These are phyloP conservation scores for Pollenia griseotomentosa DNA, from an alignment of 2,888 invertebrate genomes.

Conservation along the genomic window DNA sequence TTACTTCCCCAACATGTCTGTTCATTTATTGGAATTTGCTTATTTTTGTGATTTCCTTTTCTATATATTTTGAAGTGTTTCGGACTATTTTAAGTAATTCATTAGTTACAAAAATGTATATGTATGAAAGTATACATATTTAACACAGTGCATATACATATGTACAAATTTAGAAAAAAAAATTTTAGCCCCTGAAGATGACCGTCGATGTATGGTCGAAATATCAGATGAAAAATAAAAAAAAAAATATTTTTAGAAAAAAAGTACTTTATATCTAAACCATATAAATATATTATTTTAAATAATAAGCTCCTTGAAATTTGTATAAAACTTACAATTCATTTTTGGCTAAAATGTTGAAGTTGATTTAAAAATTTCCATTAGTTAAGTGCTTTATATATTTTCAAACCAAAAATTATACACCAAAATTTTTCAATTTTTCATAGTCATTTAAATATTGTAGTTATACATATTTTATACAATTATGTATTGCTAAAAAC, in stretches of 20 bases:
- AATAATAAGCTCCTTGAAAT: background rate
- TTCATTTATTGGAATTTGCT: slow-evolving; percentile 67
- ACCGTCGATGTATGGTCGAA: too few species aligned
- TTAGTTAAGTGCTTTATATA: slow-evolving; percentile 26
- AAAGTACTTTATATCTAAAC: slow-evolving; percentile 33
- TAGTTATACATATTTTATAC: slow-evolving; percentile 24
- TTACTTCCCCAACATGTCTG: slow-evolving; percentile 74
- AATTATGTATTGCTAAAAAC: slow-evolving; percentile 25
- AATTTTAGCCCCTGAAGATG: background rate
- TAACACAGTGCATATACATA: background rate
- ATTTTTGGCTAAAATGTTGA: background rate
- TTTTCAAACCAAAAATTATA: slow-evolving; percentile 49
- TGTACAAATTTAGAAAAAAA: background rate
- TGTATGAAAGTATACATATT: background rate
- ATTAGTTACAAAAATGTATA: background rate
- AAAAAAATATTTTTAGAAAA: background rate
- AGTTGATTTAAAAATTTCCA: background rate
- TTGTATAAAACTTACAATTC: background rate
- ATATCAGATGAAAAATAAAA: background rate
- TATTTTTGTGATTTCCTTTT: slow-evolving; percentile 39
- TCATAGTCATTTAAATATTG: slow-evolving; percentile 22
- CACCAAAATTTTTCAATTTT: slow-evolving; percentile 45
- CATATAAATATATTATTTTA: background rate
- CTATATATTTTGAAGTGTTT: slow-evolving; percentile 78
- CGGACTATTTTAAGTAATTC: slow-evolving; percentile 83